phyloP scores from a whole-genome alignment of 2,888 invertebrate genomes.

The Ferrisia virgata region DNA sequence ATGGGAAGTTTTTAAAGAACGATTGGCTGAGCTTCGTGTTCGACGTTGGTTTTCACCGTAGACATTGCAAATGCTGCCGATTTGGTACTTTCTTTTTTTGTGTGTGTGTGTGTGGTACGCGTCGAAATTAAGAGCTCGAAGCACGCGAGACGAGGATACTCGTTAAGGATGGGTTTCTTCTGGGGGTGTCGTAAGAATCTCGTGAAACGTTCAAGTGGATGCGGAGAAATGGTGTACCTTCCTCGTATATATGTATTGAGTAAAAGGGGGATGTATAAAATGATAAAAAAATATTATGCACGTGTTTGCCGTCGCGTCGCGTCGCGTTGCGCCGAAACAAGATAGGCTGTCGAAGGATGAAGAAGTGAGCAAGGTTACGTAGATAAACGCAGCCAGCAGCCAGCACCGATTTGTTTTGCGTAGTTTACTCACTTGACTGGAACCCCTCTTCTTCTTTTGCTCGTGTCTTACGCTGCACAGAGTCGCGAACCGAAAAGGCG shows the following conservation, averaged over 20 bases:
- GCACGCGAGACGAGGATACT: neutral
- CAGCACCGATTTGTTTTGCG: slow-evolving; percentile 1
- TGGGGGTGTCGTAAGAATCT: neutral
- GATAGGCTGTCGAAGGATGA: neutral
- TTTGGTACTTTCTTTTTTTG: neutral
- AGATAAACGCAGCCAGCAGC: neutral
- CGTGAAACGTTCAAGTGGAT: neutral
- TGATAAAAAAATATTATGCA: neutral
- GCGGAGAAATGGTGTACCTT: neutral
- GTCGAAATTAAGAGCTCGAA: neutral
- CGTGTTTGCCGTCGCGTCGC: neutral
- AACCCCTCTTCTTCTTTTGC: neutral
- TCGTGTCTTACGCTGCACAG: neutral
- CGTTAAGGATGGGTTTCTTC: neutral
- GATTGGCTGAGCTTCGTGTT: neutral
- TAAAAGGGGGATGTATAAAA: neutral
- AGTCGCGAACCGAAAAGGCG: neutral
- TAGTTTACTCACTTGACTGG: neutral
- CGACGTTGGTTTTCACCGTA: neutral
- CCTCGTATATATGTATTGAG: too few relatives aligned
- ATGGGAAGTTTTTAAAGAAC: neutral
- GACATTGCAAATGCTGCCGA: neutral
- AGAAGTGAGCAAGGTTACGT: too few relatives aligned
- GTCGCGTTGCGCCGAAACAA: neutral
- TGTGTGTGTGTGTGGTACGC: too few relatives aligned